phyloP scores from a whole-genome alignment of 2,113 vertebrate genomes.

The Eonycteris spelaea region DNA sequence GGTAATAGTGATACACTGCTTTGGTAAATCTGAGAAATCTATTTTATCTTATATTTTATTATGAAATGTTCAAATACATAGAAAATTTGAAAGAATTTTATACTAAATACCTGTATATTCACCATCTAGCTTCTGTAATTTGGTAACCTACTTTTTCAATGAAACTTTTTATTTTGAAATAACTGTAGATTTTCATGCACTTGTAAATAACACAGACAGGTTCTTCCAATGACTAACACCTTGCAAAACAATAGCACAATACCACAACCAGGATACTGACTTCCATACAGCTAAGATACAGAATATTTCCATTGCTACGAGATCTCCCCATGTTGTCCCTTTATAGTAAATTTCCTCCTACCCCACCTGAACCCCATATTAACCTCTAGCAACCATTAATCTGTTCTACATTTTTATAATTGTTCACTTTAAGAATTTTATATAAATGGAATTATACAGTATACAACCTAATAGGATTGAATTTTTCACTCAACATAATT shows the following conservation, averaged over 20 bases:
- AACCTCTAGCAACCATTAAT: neutral
- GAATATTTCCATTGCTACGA: neutral
- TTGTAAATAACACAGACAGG: neutral
- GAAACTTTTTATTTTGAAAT: neutral
- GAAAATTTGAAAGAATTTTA: neutral
- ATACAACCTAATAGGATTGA: neutral
- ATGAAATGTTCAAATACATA: neutral
- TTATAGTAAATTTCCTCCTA: neutral
- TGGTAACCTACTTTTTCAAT: neutral
- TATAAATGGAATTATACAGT: neutral
- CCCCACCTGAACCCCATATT: neutral
- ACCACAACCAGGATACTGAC: neutral
- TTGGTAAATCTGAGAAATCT: neutral
- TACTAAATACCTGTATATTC: neutral
- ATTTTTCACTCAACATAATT: neutral
- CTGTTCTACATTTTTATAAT: neutral
- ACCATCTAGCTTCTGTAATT: neutral
- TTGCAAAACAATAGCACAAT: neutral
- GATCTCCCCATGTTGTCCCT: neutral
- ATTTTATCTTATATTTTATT: conserved; percentile 15
- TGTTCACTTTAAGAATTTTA: neutral
- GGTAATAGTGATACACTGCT: neutral
- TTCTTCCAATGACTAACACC: neutral
- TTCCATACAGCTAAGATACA: neutral
- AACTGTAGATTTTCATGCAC: neutral